Conservation (phyloP, 1,140 invertebrate species). For the Pachypsylla venusta region DNA sequence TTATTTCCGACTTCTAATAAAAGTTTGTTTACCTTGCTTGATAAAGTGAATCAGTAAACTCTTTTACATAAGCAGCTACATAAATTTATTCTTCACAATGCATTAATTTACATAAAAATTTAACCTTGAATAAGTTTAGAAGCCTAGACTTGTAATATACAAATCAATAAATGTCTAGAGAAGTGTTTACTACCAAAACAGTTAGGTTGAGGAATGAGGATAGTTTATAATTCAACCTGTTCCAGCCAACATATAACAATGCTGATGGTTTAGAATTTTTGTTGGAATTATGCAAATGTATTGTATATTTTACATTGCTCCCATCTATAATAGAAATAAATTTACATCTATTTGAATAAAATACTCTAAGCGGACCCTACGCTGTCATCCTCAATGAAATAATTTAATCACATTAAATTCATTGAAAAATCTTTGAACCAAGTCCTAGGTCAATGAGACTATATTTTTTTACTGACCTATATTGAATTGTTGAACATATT, state of each 20-base stretch:
- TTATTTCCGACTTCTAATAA: no score
- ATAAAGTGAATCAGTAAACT: no score
- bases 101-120: constrained; percentile 7
- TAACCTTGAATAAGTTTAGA: constrained; percentile 9
- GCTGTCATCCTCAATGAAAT: neutral
- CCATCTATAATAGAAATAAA: constrained; percentile 7
- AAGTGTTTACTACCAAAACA: constrained; percentile 8
- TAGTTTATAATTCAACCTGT: neutral
- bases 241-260: constrained; percentile 1
- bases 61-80: neutral
- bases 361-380: neutral
- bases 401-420: constrained; percentile 4
- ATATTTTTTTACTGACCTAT: no score
- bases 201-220: neutral
- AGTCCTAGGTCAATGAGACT: no score
- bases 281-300: constrained; percentile 4
- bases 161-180: constrained; percentile 7
- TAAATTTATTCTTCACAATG: constrained; percentile 8
- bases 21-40: no score
- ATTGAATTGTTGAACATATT: no score
- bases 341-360: constrained; percentile 8
- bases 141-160: neutral
- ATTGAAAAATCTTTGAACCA: no score
- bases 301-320: constrained; percentile 8
- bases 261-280: constrained; percentile 4